Conservation (phyloP, 2,888 invertebrate genomes). For the Strigamia maritima region DNA sequence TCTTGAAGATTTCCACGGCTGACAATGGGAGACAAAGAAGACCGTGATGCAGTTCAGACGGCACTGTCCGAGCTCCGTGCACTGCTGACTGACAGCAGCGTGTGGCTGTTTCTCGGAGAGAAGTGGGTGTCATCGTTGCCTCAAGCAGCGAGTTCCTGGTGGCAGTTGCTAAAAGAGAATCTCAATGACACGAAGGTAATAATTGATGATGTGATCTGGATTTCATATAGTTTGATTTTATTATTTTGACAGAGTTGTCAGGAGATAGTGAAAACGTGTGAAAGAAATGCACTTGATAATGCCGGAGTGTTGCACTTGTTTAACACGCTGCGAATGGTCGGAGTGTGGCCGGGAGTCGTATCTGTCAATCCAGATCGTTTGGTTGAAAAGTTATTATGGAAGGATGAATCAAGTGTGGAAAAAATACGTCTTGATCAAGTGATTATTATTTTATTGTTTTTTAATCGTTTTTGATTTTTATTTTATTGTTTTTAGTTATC, state of each 20-base stretch:
- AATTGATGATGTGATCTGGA: background rate
- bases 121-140: constrained; percentile 13
- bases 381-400: constrained; percentile 31
- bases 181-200: background rate
- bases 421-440: constrained; percentile 33
- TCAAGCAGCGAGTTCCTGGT: background rate
- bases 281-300: background rate
- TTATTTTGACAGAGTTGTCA: background rate
- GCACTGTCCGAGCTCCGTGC: constrained; percentile 1
- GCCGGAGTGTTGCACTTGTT: background rate
- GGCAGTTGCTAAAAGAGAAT: background rate
- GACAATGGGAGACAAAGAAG: background rate
- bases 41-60: background rate
- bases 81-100: background rate
- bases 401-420: constrained; percentile 19
- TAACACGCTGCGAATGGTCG: constrained; percentile 24
- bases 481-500: constrained; percentile 3
- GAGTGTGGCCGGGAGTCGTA: constrained; percentile 11
- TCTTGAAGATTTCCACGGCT: background rate
- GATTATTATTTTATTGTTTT: background rate
- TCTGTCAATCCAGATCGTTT: background rate
- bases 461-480: background rate
- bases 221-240: background rate
- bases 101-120: constrained; percentile 36
- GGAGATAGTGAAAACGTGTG: background rate